Base-by-base conservation (phyloP, 2,113 vertebrate genomes). In the Lucifuga dentata region DNA sequence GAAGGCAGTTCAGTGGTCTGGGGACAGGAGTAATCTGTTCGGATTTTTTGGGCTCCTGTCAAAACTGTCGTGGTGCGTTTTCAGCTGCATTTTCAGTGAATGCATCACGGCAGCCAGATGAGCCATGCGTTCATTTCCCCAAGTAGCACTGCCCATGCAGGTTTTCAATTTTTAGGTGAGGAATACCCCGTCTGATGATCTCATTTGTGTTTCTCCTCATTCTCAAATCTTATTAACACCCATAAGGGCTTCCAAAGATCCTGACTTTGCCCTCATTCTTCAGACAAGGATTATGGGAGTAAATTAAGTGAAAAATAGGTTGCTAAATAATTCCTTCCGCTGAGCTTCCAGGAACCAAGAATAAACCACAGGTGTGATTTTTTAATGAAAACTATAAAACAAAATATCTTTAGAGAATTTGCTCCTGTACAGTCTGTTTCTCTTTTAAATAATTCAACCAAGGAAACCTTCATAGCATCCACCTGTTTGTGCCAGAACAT, bases 21-120 rank as follows among this genome's bases (percentile, higher is more conserved):
- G 52, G 52, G 65, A 74, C 68, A 73, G 64, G 70, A 78, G 78
- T 76, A 76, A 87, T 84, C 72, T 73, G 63, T 74, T 63, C 61
- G 19, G 51, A 73, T 69, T 64, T 79, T 16, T 62, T 38, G n/a
- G 17, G 53, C 50, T 60, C 45, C 51, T 67, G 50, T 76, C 50
- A 53, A 45, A 44, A 58, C n/a, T n/a, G n/a, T n/a, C n/a, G n/a
- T n/a, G n/a, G n/a, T n/a, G n/a, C n/a, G n/a, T n/a, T 59, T 17
- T 43, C 40, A 45, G 49, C 62, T 73, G 63, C 39, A 69, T 71
- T 81, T 78, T 48, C 29, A 17, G 29, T 8, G 5, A 12, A 39
- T 35, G 33, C 32, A 38, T 66, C 50, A 29, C 39, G 57, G 52
- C n/a, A 11, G 21, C 52, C 56, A 43, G 58, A 66, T 68, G 64